Evolutionary conservation across 2,113 vertebrate genomes (phyloP), one percentile per base, ranked within the genome.

Genomic region (Clarias magur): DNA sequence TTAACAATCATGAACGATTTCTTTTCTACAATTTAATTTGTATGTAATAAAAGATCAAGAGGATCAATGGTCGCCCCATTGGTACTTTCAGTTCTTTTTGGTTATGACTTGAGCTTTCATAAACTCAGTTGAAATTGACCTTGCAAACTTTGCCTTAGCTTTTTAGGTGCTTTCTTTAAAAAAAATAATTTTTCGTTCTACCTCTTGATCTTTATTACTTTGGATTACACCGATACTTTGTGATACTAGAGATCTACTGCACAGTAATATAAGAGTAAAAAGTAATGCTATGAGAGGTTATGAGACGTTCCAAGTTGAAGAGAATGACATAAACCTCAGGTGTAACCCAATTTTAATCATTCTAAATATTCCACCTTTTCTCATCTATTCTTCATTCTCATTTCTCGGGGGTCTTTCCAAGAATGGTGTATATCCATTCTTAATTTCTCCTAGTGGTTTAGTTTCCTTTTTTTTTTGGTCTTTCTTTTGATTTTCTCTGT

Each of bases 381-480:
- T 91, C 95, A 93, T 93, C 92, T 93, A 93, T 92, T 92, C 90
- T 92, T 93, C 95, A 93, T 93, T 92, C 91, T 93, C 94, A 95
- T 96, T 93, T 95, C 94, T 93, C 94, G 92, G 91, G 92, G 96
- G 93, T 91, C 93, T 92, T 92, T 89, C 88, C 91, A 94, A 95
- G 96, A 97, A 96, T 98, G 97, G 96, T 93, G 88, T 85, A 80
- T 86, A 83, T 90, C 96, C 96, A 96, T 97, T 96, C 96, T 93
- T 81, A 93, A 93, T 89, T 57, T 85, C 88, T 89, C 79, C 85
- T 95, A 94, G 94, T 94, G 86, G 67, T 87, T 73, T 65, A 19
- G 34, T 87, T 80, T 75, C 21, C 48, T 2, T 30, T 21, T 17
- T 48, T 56, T 89, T 94, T 93, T 87, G 53, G 79, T 27, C 73